phyloP scores from a whole-genome alignment of 2,888 invertebrate species.

The Phlogophora meticulosa region DNA sequence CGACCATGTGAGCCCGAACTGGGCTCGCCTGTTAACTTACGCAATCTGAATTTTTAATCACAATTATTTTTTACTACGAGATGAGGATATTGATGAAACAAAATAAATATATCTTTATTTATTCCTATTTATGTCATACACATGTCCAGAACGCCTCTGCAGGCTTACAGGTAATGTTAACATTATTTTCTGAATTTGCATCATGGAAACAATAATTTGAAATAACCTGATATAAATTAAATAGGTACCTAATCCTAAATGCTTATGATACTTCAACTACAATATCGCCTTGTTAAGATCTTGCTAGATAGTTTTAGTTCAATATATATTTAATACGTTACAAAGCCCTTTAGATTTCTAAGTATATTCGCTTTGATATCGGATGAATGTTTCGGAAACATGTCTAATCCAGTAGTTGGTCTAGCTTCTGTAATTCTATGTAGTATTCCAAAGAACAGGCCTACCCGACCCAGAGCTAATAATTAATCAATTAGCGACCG shows the following conservation, averaged over 20 bases:
- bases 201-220: too few species aligned
- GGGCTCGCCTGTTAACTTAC: conserved; percentile 18
- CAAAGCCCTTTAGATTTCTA: not conserved
- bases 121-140: too few species aligned
- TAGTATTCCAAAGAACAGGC: conserved; percentile 27
- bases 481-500: conserved; percentile 69
- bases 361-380: too few species aligned
- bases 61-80: conserved; percentile 17
- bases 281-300: not conserved
- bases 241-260: too few species aligned
- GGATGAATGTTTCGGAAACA: not conserved
- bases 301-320: not conserved
- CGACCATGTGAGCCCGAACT: conserved; percentile 6
- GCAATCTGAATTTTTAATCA: conserved; percentile 28
- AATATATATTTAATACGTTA: not conserved
- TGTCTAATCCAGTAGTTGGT: not conserved
- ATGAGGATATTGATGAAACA: not conserved
- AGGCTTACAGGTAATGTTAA: too few species aligned
- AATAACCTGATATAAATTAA: too few species aligned
- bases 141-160: too few species aligned
- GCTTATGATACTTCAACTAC: too few species aligned
- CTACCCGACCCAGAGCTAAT: conserved; percentile 56
- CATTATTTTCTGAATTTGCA: too few species aligned
- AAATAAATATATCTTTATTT: too few species aligned
- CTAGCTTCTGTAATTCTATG: conserved; percentile 1